These are phyloP conservation scores for Ditylenchus weischeri DNA, from an alignment of 2,888 invertebrate genomes.

Conservation along the genomic window DNA sequence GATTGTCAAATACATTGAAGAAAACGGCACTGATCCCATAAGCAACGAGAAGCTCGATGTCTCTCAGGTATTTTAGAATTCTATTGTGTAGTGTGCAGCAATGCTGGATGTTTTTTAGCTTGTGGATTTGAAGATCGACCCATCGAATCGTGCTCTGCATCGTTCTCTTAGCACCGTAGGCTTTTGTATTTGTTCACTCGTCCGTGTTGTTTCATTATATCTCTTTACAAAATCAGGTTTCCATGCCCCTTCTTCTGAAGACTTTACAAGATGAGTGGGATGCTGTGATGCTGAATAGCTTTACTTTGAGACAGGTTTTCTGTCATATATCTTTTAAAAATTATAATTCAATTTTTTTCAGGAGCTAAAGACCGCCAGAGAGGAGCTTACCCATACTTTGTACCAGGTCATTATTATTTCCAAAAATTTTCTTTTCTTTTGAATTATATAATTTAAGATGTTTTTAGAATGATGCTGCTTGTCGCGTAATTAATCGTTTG, in stretches of 20 bases:
- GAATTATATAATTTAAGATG: not conserved
- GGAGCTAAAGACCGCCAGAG: conserved; percentile 91
- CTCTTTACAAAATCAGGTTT: conserved; percentile 92
- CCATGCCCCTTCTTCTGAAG: conserved; percentile 79
- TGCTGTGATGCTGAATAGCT: conserved; percentile 93
- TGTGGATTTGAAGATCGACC: conserved; percentile 41
- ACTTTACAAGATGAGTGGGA: conserved; percentile 68
- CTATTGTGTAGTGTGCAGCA: not conserved
- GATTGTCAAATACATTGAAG: conserved; percentile 89
- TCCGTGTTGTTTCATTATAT: conserved; percentile 70
- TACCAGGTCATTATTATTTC: conserved; percentile 64
- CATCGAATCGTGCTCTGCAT: conserved; percentile 23
- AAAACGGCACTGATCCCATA: conserved; percentile 95
- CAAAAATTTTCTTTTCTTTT: conserved; percentile 5
- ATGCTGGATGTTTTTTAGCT: conserved; percentile 36
- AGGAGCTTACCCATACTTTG: conserved; percentile 76
- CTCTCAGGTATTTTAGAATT: conserved; percentile 72
- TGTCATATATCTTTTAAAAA: too few relatives aligned
- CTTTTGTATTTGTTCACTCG: not conserved
- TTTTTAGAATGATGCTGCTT: conserved; percentile 95
- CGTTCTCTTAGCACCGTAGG: conserved; percentile 19
- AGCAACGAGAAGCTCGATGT: conserved; percentile 80
- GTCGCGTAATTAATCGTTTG: conserved; percentile 91
- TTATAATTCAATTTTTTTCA: too few relatives aligned
- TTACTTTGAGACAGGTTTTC: conserved; percentile 80